phyloP scores from a whole-genome alignment of 2,113 vertebrate species.

The Megatriorchis doriae region DNA sequence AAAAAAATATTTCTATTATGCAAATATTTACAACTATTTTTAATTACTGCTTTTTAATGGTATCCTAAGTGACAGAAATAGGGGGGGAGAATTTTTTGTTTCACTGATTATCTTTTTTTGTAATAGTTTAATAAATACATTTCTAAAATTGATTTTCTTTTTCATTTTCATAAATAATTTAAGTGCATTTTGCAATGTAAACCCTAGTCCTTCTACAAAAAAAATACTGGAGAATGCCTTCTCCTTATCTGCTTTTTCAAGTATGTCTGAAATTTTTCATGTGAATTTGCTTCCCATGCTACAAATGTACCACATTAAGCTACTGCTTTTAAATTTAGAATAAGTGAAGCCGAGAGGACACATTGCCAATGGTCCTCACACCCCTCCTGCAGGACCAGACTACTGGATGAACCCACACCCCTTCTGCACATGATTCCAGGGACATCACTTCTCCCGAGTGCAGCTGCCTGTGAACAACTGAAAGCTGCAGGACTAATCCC shows the following conservation, averaged over 20 bases:
- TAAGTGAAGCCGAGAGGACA: background rate
- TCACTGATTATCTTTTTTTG: background rate
- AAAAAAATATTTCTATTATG: background rate
- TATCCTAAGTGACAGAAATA: background rate
- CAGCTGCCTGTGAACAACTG: background rate
- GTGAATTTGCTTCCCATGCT: background rate
- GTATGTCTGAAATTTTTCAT: background rate
- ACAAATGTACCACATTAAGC: background rate
- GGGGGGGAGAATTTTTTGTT: background rate
- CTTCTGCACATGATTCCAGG: background rate
- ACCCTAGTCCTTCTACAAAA: background rate
- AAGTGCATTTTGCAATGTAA: background rate
- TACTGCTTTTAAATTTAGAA: background rate
- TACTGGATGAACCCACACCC: background rate
- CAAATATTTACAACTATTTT: background rate
- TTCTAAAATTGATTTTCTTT: background rate
- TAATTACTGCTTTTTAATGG: background rate
- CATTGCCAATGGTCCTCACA: fast-evolving
- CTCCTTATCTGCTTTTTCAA: background rate
- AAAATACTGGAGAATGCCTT: background rate
- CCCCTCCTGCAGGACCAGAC: background rate
- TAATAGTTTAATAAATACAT: background rate
- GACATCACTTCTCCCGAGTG: background rate
- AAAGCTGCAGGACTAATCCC: background rate
- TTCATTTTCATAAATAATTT: background rate